Percentiles rank a stretch among this genome's conserved stretches.
These are phyloP conservation scores for Julus scanicus DNA, from an alignment of 2,888 invertebrate genomes.

Conservation along the genomic window DNA sequence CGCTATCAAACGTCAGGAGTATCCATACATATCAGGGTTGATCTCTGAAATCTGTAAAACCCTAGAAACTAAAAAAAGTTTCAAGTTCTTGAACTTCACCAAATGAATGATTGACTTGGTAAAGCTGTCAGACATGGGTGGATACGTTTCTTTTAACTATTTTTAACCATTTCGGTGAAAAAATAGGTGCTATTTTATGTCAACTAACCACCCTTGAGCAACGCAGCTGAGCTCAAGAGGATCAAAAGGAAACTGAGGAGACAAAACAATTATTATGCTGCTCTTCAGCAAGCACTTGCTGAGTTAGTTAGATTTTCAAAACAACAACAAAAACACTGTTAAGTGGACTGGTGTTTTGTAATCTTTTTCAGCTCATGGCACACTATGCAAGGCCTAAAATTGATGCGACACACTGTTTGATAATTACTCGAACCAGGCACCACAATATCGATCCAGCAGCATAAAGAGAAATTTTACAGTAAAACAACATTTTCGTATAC, in stretches of 20 bases:
- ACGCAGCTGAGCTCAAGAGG: background rate
- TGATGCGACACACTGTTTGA: too few relatives aligned
- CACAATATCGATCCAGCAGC: too few relatives aligned
- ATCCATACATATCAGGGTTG: background rate
- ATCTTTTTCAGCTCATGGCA: too few relatives aligned
- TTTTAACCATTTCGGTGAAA: background rate
- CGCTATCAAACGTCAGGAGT: background rate
- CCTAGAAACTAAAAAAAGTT: background rate
- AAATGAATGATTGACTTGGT: background rate
- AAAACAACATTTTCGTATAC: too few relatives aligned
- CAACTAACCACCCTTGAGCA: background rate
- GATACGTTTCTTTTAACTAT: background rate
- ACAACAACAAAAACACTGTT: background rate
- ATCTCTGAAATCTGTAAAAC: background rate
- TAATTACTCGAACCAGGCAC: too few relatives aligned
- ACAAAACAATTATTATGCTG: background rate
- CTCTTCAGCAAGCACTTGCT: background rate
- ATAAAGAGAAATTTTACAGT: too few relatives aligned
- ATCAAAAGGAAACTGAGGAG: background rate
- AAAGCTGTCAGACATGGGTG: background rate
- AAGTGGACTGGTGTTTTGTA: too few relatives aligned
- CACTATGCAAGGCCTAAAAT: too few relatives aligned
- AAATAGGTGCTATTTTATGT: slow-evolving; percentile 9
- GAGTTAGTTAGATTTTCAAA: background rate
- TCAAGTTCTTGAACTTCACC: slow-evolving; percentile 15